Evolutionary conservation across 2,113 vertebrate genomes (phyloP).

Genomic region (Puntigrus tetrazona): DNA sequence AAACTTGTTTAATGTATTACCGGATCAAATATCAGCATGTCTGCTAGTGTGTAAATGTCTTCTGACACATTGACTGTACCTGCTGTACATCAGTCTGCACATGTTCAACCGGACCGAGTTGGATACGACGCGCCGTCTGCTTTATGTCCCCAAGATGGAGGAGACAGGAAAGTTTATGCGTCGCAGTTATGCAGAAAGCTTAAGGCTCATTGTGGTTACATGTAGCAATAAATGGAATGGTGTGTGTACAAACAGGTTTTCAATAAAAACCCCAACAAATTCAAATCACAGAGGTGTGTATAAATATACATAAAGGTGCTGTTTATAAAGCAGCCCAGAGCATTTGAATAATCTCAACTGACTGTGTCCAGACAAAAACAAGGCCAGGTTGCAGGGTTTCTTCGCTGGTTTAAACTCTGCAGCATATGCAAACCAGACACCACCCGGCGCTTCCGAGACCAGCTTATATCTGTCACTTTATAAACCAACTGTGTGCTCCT

Average conservation of each 20-base stretch:
- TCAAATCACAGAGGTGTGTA: conserved; percentile 13
- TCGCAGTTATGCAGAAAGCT: neutral
- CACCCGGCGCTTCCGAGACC: neutral
- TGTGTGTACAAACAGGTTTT: neutral
- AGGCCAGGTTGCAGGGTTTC: conserved; percentile 18
- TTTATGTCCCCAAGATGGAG: conserved; percentile 21
- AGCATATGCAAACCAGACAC: conserved; percentile 22
- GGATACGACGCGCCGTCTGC: conserved; percentile 11
- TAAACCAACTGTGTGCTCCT: neutral
- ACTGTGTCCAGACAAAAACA: conserved; percentile 32
- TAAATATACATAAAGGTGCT: conserved; percentile 12
- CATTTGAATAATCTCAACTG: conserved; percentile 49
- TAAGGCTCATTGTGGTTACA: neutral
- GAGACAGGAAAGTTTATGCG: conserved; percentile 6
- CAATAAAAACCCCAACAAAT: neutral
- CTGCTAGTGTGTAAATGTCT: conserved; percentile 14
- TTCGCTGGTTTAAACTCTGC: neutral
- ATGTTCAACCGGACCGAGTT: conserved; percentile 9
- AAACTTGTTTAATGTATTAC: conserved; percentile 33
- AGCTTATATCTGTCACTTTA: conserved; percentile 14
- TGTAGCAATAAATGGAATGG: neutral
- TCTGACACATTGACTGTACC: conserved; percentile 7
- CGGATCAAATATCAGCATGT: conserved; percentile 20
- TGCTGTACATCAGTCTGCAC: neutral
- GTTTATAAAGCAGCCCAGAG: conserved; percentile 24